Evolutionary conservation across 2,797 vertebrate genomes (phyloP), one percentile per base, ranked within the genome.

Genomic region (Pseudochirops corinnae): DNA sequence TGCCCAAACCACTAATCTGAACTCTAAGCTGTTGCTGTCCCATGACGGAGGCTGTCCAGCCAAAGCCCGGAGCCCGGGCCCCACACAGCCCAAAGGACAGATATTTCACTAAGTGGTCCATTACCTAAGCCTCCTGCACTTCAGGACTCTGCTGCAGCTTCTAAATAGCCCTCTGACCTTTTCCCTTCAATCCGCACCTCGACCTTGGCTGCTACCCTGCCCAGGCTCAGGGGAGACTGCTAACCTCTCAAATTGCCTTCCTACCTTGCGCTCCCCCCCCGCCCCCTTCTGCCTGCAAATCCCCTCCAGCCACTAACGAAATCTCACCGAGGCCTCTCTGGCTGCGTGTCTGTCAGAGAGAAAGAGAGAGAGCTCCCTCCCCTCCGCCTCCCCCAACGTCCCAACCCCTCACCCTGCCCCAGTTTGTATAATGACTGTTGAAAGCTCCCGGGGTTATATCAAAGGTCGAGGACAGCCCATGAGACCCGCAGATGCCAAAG

Each of bases 401-500:
- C 2, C 0, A 10, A 12, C n/a, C 62, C 50, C 67, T 93, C 52
- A 55, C 10, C 0, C 0, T 92, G 31, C 90, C 87, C 3, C 91
- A 0, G 0, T 18, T 16, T 60, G 67, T 18, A 82, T 46, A 82
- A 82, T 18, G 50, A 13, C 9, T 7, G 0, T 0, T 29, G 74
- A 26, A 62, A 94, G 74, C 18, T 33, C 0, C 1, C 56, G 46
- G 18, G 50, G 24, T 55, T n/a, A 90, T 74, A 53, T 10, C 50
- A 62, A 55, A 95, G 92, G 94, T 55, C 90, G 90, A 55, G n/a
- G 56, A 46, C 90, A 55, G 60, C 91, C 57, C 28, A 18, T 0
- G 28, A 92, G 91, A 60, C 46, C 16, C 1, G 62, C 87, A 52
- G 33, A 67, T 91, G 46, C 90, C 2, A 0, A 46, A 46, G 39